Conservation (phyloP, 2,888 invertebrate species). For the Ormyrus nitidulus region DNA sequence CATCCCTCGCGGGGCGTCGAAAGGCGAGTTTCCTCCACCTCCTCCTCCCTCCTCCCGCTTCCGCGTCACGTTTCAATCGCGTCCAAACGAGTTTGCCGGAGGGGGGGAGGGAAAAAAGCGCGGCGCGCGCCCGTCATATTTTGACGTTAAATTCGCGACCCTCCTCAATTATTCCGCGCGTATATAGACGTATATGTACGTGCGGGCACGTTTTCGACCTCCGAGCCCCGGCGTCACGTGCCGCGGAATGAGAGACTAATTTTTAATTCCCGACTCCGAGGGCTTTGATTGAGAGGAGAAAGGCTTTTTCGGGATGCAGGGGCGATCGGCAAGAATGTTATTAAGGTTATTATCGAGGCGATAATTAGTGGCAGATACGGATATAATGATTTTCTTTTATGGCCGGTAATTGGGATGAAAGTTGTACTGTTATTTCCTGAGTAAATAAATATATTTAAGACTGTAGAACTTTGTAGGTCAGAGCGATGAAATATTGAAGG, state of each 20-base stretch:
- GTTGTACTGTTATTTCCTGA: no score
- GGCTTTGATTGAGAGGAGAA: neutral
- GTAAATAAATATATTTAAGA: no score
- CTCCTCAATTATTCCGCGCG: conserved; percentile 42
- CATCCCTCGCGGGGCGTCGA: neutral
- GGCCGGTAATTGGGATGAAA: no score
- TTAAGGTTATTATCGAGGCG: no score
- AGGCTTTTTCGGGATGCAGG: no score
- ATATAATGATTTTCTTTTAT: no score
- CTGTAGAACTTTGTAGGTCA: no score
- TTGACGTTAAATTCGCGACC: conserved; percentile 3
- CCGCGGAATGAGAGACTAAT: neutral
- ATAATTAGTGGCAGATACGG: no score
- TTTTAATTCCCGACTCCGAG: neutral
- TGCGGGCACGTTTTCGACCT: neutral
- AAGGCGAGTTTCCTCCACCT: conserved; percentile 13
- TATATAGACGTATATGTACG: no score
- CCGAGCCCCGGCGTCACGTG: neutral
- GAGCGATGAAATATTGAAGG: no score
- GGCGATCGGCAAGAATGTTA: no score
- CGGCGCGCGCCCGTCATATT: conserved; percentile 14
- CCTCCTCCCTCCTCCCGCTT: conserved; percentile 9
- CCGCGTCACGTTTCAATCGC: conserved; percentile 38
- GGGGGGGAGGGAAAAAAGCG: neutral
- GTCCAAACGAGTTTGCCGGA: conserved; percentile 29